Percentiles rank a stretch among this genome's conserved stretches.
Conservation (phyloP, 37 sponge, comb jelly and placozoan species). For the Haliclona indistincta region DNA sequence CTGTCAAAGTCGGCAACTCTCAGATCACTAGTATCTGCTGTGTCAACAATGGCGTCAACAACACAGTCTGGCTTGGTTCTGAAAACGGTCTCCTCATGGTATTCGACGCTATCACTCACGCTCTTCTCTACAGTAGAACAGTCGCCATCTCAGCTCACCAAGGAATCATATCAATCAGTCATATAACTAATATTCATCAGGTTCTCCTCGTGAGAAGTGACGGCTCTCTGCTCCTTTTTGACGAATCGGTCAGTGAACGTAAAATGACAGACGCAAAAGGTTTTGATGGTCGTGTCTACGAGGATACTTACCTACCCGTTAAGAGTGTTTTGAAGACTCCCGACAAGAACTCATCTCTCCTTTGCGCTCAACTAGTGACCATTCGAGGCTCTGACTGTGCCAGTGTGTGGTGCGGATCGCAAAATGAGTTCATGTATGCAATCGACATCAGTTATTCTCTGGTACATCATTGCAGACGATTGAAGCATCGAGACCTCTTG, state of each 20-base stretch:
- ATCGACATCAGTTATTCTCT: slow-evolving; percentile 19
- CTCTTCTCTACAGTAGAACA: slow-evolving; percentile 41
- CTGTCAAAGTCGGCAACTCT: too few relatives aligned
- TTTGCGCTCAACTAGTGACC: slow-evolving; percentile 9
- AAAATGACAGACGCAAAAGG: slow-evolving; percentile 36
- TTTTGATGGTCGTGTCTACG: slow-evolving; percentile 54
- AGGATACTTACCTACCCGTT: slow-evolving; percentile 62
- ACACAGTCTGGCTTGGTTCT: slow-evolving; percentile 79
- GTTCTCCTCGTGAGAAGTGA: slow-evolving; percentile 60
- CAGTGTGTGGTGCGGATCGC: slow-evolving; percentile 49
- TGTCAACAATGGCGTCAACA: too few relatives aligned
- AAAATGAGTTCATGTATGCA: slow-evolving; percentile 37
- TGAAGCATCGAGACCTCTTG: too few relatives aligned
- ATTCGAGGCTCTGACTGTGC: not conserved
- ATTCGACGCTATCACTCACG: slow-evolving; percentile 46
- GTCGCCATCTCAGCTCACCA: slow-evolving; percentile 50
- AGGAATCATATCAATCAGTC: slow-evolving; percentile 46
- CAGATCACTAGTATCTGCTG: slow-evolving; percentile 67
- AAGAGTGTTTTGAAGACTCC: slow-evolving; percentile 48
- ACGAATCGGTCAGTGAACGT: slow-evolving; percentile 41
- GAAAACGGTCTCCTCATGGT: slow-evolving; percentile 60
- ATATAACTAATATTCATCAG: slow-evolving; percentile 41
- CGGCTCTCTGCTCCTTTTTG: slow-evolving; percentile 63
- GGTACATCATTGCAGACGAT: slow-evolving; percentile 37
- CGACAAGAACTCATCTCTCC: slow-evolving; percentile 25